Conservation (phyloP, 2,797 vertebrate species). For the Phalanger gymnotis region DNA sequence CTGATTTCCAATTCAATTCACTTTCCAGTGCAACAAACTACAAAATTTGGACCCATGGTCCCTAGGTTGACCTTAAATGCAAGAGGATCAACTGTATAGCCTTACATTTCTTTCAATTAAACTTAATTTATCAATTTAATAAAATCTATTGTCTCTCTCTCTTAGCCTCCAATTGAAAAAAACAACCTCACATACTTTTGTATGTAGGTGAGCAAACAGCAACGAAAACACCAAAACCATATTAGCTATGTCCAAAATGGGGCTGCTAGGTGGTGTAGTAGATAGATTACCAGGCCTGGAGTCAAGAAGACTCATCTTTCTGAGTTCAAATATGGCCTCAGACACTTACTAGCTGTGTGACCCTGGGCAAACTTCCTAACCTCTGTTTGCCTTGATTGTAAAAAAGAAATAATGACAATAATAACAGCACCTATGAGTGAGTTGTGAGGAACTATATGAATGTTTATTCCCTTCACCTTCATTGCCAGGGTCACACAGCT, state of each 20-base stretch:
- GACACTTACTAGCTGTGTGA: neutral
- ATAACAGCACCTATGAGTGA: no score
- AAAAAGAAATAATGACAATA: no score
- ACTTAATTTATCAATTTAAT: no score
- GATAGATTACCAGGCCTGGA: neutral
- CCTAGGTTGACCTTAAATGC: neutral
- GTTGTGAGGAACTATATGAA: no score
- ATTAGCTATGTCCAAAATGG: neutral
- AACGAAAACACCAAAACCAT: neutral
- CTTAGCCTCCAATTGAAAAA: neutral
- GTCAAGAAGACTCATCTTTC: neutral
- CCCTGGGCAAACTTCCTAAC: neutral
- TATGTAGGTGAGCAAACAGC: neutral
- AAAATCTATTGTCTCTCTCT: neutral
- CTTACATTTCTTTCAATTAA: no score
- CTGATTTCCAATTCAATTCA: neutral
- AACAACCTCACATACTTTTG: no score
- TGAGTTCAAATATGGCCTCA: neutral
- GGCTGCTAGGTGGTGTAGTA: no score
- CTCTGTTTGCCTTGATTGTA: neutral
- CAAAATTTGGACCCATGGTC: neutral
- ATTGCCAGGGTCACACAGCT: neutral
- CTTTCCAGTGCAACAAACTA: neutral
- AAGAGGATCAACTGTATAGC: neutral
- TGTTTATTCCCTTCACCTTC: no score